A percentile compares a stretch with the other conserved stretches of the same genome.
These are phyloP conservation scores for Cariama cristata DNA, from an alignment of 2,113 vertebrate genomes.

Conservation along the genomic window DNA sequence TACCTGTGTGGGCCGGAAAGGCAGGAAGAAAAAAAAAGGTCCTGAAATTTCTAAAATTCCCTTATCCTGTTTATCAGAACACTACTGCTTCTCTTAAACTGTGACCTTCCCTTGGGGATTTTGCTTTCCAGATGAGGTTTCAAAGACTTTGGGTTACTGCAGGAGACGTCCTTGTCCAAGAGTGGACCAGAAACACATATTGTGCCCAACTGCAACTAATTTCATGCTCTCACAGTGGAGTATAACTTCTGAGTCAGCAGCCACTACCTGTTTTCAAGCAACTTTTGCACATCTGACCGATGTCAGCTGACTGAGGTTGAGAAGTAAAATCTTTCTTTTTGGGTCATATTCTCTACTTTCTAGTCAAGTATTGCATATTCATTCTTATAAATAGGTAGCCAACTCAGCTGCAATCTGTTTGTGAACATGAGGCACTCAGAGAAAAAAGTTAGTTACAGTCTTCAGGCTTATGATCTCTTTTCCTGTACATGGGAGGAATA, in stretches of 20 bases:
- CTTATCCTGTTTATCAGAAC: constrained; percentile 61
- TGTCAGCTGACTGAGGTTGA: not conserved
- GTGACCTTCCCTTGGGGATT: constrained; percentile 46
- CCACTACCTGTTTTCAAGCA: not conserved
- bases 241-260: not conserved
- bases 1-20: constrained; percentile 73
- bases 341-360: not conserved
- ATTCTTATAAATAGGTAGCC: not conserved
- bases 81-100: constrained; percentile 26
- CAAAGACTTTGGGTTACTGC: constrained; percentile 31
- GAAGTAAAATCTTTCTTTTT: not conserved
- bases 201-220: not conserved
- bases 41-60: constrained; percentile 60
- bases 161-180: not conserved
- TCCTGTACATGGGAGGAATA: not conserved
- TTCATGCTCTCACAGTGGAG: not conserved
- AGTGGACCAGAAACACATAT: not conserved
- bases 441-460: not conserved
- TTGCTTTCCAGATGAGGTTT: constrained; percentile 26
- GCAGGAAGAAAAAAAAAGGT: constrained; percentile 19
- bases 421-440: not conserved
- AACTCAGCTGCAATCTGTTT: not conserved
- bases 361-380: not conserved
- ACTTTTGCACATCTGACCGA: not conserved
- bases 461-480: not conserved